Evolutionary conservation across 2,888 invertebrate genomes (phyloP).

Genomic region (Drosophila atripex): DNA sequence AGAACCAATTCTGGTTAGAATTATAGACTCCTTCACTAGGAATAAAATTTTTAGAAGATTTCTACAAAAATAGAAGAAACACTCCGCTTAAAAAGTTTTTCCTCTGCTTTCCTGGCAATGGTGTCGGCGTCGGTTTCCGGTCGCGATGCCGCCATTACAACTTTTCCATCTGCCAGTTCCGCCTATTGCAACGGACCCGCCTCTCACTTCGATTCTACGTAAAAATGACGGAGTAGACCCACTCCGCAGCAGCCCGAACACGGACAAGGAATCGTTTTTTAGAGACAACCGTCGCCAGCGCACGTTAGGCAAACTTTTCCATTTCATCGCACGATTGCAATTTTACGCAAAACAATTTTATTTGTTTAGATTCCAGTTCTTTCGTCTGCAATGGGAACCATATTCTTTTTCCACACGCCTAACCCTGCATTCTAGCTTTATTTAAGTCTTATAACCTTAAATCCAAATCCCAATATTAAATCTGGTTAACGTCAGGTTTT

Average conservation of each 20-base stretch:
- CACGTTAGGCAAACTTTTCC: conserved; percentile 76
- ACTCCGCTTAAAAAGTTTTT: conserved; percentile 33
- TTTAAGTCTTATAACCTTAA: neutral
- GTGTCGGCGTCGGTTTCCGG: conserved; percentile 72
- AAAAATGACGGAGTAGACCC: conserved; percentile 32
- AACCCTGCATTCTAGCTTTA: neutral
- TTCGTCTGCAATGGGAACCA: conserved; percentile 6
- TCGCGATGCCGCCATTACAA: conserved; percentile 51
- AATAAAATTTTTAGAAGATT: no score
- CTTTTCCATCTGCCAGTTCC: conserved; percentile 53
- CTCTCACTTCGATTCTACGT: conserved; percentile 53
- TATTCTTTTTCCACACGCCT: conserved; percentile 1
- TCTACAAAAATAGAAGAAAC: neutral
- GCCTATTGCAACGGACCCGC: conserved; percentile 60
- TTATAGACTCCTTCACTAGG: no score
- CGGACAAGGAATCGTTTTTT: conserved; percentile 52
- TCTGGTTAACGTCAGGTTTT: no score
- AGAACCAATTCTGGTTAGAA: no score
- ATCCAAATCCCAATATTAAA: neutral
- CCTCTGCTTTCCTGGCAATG: conserved; percentile 71
- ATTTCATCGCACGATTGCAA: conserved; percentile 77
- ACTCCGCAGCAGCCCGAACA: conserved; percentile 11
- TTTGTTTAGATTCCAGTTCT: conserved; percentile 62
- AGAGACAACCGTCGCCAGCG: conserved; percentile 58
- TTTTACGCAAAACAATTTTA: conserved; percentile 77